Percentiles rank a stretch among this genome's conserved stretches.
Evolutionary conservation across 2,113 vertebrate species (phyloP).

Genomic region (Catharus fuscescens): DNA sequence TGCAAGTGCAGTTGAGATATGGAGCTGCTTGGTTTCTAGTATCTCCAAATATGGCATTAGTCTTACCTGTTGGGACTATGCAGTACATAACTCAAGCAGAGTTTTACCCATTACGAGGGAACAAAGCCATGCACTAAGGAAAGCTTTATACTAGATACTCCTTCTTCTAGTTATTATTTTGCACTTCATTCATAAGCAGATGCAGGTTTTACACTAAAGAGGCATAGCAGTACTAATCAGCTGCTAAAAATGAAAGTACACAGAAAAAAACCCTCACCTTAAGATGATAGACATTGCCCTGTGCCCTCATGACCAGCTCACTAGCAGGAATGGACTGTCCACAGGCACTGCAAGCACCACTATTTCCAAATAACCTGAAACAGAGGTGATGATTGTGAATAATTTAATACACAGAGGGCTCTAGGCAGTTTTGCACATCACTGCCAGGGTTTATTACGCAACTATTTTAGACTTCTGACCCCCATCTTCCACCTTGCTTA

Average conservation of each 20-base stretch:
- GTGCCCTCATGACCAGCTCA: slow-evolving; percentile 98
- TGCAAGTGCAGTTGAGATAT: slow-evolving; percentile 21
- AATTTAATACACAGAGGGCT: slow-evolving; percentile 29
- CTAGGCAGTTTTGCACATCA: slow-evolving; percentile 37
- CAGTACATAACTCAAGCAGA: slow-evolving; percentile 32
- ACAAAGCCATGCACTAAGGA: neutral
- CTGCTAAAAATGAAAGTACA: neutral
- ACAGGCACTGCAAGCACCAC: slow-evolving; percentile 97
- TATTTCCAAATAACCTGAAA: slow-evolving; percentile 98
- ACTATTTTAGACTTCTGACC: slow-evolving; percentile 14
- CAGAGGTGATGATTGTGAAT: slow-evolving; percentile 62
- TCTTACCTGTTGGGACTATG: slow-evolving; percentile 34
- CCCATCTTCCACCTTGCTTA: slow-evolving; percentile 18
- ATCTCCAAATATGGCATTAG: slow-evolving; percentile 33
- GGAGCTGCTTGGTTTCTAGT: slow-evolving; percentile 10
- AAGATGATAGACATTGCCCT: slow-evolving; percentile 99
- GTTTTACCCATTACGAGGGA: slow-evolving; percentile 2
- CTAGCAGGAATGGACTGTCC: slow-evolving; percentile 99
- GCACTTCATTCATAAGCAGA: neutral
- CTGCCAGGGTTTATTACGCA: slow-evolving; percentile 39
- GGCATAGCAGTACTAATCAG: neutral
- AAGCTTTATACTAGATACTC: neutral
- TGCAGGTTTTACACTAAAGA: neutral
- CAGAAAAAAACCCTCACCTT: slow-evolving; percentile 82
- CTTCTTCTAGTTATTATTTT: neutral